Evolutionary conservation across 2,113 vertebrate species (phyloP), one percentile per base, ranked within the genome.

Genomic region (Lophochroa leadbeateri): DNA sequence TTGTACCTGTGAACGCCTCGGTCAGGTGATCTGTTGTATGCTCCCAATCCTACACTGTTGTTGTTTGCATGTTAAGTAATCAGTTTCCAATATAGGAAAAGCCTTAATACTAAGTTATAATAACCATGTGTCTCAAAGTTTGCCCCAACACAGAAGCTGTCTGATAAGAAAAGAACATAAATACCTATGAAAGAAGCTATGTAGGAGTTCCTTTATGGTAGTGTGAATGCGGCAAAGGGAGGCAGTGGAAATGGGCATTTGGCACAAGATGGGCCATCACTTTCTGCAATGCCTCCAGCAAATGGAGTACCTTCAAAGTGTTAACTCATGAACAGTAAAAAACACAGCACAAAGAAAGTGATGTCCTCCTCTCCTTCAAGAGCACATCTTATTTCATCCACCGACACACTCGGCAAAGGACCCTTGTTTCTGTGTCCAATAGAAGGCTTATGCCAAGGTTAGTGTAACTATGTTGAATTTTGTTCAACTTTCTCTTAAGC

Each of bases 401-500:
- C 58, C 5, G 3, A 43, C 28, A 74, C 17, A 68, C 9, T 88
- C 65, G 1, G 94, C 82, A 86, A 69, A 78, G 61, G 49, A 60
- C 44, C 17, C 7, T 79, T 65, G 69, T 23, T 74, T 92, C 81
- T 81, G n/a, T 53, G 57, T 92, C 72, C 88, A 92, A 65, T 44
- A 82, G 67, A 90, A 31, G 9, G 16, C 25, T 57, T 75, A 46
- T 82, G 94, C 94, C 92, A 84, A 84, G 39, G 13, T 70, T 76
- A 77, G 28, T 25, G 35, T 81, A 75, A 86, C 65, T 69, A 58
- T 61, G 37, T 37, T 37, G 37, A 37, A 37, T 70, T 74, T 88
- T 58, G 57, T 94, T 92, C 5, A 0, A 50, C 29, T 90, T 76
- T n/a, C 33, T 69, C 37, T 50, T 55, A 88, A 80, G 60, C 64